Conservation (phyloP, 1,140 invertebrate genomes). For the Papilio polyxenes region DNA sequence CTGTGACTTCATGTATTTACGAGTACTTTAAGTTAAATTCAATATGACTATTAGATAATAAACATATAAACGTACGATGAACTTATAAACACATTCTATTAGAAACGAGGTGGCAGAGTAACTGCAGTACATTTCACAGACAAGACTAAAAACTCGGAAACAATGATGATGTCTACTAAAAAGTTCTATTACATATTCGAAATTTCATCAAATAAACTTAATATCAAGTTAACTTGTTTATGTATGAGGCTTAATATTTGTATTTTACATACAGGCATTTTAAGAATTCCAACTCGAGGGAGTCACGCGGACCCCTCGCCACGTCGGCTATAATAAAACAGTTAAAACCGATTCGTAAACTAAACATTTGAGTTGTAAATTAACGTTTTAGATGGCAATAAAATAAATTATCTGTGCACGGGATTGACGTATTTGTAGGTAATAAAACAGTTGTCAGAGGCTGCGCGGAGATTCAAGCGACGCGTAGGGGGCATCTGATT, state of each 20-base stretch:
- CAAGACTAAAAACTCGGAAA: too few relatives aligned
- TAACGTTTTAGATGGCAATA: constrained; percentile 58
- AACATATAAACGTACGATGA: too few relatives aligned
- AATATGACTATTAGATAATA: not conserved
- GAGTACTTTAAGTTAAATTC: not conserved
- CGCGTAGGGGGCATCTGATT: constrained; percentile 9
- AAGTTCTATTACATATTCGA: not conserved
- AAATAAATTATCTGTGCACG: constrained; percentile 58
- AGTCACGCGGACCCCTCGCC: not conserved
- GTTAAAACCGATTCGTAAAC: constrained; percentile 40
- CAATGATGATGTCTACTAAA: not conserved
- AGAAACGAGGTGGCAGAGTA: too few relatives aligned
- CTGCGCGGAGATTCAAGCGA: not conserved
- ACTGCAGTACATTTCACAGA: too few relatives aligned
- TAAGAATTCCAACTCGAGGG: not conserved
- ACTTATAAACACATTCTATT: too few relatives aligned
- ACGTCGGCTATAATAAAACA: constrained; percentile 35
- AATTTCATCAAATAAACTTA: too few relatives aligned
- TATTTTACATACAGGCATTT: not conserved
- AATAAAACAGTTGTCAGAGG: constrained; percentile 42
- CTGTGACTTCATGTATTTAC: not conserved
- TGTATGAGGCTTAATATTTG: not conserved
- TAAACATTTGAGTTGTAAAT: constrained; percentile 62
- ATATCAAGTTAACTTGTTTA: too few relatives aligned
- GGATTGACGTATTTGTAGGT: constrained; percentile 57